Base-by-base conservation (phyloP, 2,113 vertebrate species). In the Myotis yumanensis region DNA sequence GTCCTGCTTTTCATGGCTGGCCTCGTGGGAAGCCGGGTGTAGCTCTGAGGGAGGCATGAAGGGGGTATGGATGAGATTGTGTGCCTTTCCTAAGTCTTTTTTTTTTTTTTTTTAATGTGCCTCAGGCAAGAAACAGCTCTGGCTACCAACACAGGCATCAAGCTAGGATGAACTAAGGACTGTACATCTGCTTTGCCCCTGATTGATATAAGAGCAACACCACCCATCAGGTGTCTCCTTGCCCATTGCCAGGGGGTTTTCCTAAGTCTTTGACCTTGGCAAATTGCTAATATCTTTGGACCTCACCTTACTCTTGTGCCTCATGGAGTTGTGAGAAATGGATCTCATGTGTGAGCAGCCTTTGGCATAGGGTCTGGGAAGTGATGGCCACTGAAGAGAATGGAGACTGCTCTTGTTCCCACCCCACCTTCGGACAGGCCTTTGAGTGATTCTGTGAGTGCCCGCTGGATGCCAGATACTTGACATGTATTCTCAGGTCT, bases 31-130 rank as follows among this genome's bases (percentile, higher is more conserved):
- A 88, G 14, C 20, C n/a, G 3, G 3, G 20, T 18, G 51, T 6
- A 40, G n/a, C 5, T 11, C 0, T 0, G 23, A 15, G n/a, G 62
- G 40, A 76, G 11, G 14, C 5, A 1, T 18, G 28, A 16, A 71
- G 5, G 1, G 17, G 14, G 17, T 23, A 0, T 66, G 77, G 37
- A 1, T 59, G 86, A 48, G n/a, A 30, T 46, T 5, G 52, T 3
- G 0, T 79, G 3, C 15, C 64, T 62, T 81, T 76, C 9, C 32
- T n/a, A 66, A 72, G 11, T 85, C 52, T 54, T 66, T 57, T 37
- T 37, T 37, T 37, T 40, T 40, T 40, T 40, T 40, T 40, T 40
- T 40, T 43, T 43, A 43, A 43, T 43, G 43, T 43, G 43, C 43
- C 43, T 7, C 43, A 43, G 43, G 43, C 43, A 43, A 8, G 43